phyloP scores from a whole-genome alignment of 2,888 invertebrate species.

The Cloeon dipterum region DNA sequence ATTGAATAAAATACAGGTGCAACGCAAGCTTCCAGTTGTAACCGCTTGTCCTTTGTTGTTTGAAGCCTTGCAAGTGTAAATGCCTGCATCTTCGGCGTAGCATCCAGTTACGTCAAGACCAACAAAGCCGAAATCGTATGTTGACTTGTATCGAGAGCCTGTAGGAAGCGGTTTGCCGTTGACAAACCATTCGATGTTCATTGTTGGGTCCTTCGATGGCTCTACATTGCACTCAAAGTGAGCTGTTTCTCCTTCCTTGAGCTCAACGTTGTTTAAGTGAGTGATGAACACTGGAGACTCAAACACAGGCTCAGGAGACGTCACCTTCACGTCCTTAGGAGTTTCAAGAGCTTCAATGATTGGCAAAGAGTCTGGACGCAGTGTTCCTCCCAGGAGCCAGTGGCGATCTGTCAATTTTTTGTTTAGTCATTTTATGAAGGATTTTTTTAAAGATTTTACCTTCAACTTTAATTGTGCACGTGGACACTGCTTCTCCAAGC shows the following conservation, averaged over 20 bases:
- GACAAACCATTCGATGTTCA: constrained; percentile 84
- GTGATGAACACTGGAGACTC: constrained; percentile 76
- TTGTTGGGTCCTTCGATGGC: constrained; percentile 74
- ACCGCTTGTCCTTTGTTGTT: constrained; percentile 76
- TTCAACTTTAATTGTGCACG: constrained; percentile 69
- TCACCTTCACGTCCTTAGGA: constrained; percentile 39
- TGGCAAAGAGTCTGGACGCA: constrained; percentile 73
- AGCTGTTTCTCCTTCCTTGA: constrained; percentile 65
- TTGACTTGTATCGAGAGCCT: constrained; percentile 76
- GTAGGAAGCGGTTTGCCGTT: constrained; percentile 75
- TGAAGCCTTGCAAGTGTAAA: constrained; percentile 74
- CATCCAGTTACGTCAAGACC: constrained; percentile 70
- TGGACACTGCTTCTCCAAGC: constrained; percentile 84
- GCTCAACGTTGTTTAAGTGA: constrained; percentile 74
- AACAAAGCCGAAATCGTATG: constrained; percentile 90
- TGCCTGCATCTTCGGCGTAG: constrained; percentile 79
- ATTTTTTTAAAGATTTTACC: constrained; percentile 11
- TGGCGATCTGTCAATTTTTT: constrained; percentile 38
- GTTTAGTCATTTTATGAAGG: too few relatives aligned
- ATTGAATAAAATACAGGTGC: constrained; percentile 38
- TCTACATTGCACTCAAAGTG: constrained; percentile 85
- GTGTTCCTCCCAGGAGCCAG: constrained; percentile 65
- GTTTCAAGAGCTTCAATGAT: constrained; percentile 71
- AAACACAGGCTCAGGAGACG: constrained; percentile 51
- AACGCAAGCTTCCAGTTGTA: constrained; percentile 70